Base-by-base conservation (phyloP, 2,888 invertebrate genomes). In the Spialia ferax region DNA sequence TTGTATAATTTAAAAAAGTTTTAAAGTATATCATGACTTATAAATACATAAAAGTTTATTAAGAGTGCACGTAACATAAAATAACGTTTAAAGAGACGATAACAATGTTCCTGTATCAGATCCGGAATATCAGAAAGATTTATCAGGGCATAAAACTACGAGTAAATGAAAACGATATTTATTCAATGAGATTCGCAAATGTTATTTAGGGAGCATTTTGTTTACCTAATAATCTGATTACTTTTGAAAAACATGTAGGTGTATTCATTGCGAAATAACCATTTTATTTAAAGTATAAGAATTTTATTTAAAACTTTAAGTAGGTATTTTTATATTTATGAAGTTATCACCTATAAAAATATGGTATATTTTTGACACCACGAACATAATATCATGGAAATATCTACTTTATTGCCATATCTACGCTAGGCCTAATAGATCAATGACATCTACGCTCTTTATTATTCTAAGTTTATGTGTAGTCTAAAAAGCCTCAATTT, bases 81-180 rank as follows among this genome's bases (percentile, higher is more conserved):
- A 35, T 2, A 11, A 35, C 13, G 11, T 35, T 35, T 13, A 35
- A 35, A 13, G 13, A 35, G 13, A 35, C 0, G 13, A 13, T 13
- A 35, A 10, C 13, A 35, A 13, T 35, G 35, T 13, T 35, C 3
- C 13, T 35, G 3, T 11, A 35, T 13, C 13, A 3, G 11, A 35
- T 35, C 13, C 1, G 10, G 29, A 3, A 29, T 10, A 29, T n/a
- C n/a, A n/a, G n/a, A n/a, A n/a, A n/a, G n/a, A n/a, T n/a, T 38
- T 38, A 38, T 2, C 3, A 1, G n/a, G 13, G 13, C 38, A 38
- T 38, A 38, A 38, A n/a, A 38, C 38, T 42, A 42, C 15, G 38
- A 48, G 20, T 48, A 11, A 20, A 18, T 48, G 48, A 48, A 48
- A 48, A 48, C 48, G 20, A 20, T 48, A 48, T 20, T 48, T 50